Percentiles rank a stretch among this genome's conserved stretches.
These are phyloP conservation scores for Girardinus metallicus DNA, from an alignment of 2,797 vertebrate species.

Conservation along the genomic window DNA sequence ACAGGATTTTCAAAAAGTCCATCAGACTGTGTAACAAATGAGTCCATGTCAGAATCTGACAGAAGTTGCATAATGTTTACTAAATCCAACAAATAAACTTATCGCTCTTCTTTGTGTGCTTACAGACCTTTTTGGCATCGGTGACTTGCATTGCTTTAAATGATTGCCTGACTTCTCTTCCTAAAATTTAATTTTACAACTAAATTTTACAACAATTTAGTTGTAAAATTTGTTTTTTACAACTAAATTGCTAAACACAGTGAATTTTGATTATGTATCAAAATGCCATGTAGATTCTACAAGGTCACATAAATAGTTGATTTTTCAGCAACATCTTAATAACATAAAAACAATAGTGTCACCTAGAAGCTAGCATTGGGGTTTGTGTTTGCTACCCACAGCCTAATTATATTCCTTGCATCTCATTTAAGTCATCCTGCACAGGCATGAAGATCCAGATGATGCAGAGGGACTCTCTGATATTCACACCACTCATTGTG, in stretches of 20 bases:
- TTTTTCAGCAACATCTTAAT: background rate
- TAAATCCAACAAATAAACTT: background rate
- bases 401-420: conserved; percentile 1
- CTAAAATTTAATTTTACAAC: too few species aligned
- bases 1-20: background rate
- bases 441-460: background rate
- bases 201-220: too few species aligned
- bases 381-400: background rate
- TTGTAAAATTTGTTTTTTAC: too few species aligned
- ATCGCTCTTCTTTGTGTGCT: background rate
- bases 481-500: conserved; percentile 35
- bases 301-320: too few species aligned
- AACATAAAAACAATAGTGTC: background rate
- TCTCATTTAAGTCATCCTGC: conserved; percentile 4
- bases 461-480: conserved; percentile 31
- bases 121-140: background rate
- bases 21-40: background rate
- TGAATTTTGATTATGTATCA: background rate
- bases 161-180: background rate
- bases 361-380: background rate
- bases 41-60: background rate
- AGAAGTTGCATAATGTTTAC: background rate
- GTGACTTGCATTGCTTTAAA: background rate
- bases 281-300: too few species aligned
- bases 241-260: background rate